Base-by-base conservation (phyloP, 2,113 vertebrate species). In the Piaya cayana region DNA sequence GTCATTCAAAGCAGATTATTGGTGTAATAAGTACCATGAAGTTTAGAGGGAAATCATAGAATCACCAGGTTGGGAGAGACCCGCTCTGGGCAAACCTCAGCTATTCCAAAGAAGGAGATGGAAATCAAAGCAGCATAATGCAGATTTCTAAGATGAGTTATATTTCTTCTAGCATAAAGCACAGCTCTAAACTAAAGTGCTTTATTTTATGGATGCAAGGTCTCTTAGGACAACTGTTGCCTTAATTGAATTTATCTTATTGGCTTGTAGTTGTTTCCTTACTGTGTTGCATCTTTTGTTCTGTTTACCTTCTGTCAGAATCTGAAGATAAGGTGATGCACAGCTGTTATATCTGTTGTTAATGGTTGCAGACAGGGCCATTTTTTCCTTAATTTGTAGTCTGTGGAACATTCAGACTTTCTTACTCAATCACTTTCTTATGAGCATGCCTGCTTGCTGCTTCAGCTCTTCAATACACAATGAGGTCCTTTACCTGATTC, bases 331-430 rank as follows among this genome's bases (percentile, higher is more conserved):
- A 88, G 53, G 2, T 88, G 23, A 58, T 79, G n/a, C 5, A 4
- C 42, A 76, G 58, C 53, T 91, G 56, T 69, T 62, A 0, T 52
- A 9, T 70, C 29, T 60, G 36, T 76, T 64, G 42, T 30, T 90
- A 52, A 56, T 68, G 4, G 63, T 93, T 64, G 39, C 15, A 37
- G 67, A 47, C 36, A 64, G 75, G 59, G 23, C 5, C 8, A 11
- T 59, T 90, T 93, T 93, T 90, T 52, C 62, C 52, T 76, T 76
- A 56, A 79, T 90, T 85, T 64, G 79, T 82, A 64, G 58, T 43
- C 64, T 68, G 25, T 32, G 37, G 67, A 85, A 43, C 15, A 32
- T 80, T 92, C 43, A 59, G 32, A 34, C 34, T 82, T 58, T 64
- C 60, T 82, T 62, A 27, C 20, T 74, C 15, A 11, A 20, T 74